A percentile compares a stretch with the other conserved stretches of the same genome.
phyloP scores from a whole-genome alignment of 2,797 vertebrate species.

The Paguma larvata region DNA sequence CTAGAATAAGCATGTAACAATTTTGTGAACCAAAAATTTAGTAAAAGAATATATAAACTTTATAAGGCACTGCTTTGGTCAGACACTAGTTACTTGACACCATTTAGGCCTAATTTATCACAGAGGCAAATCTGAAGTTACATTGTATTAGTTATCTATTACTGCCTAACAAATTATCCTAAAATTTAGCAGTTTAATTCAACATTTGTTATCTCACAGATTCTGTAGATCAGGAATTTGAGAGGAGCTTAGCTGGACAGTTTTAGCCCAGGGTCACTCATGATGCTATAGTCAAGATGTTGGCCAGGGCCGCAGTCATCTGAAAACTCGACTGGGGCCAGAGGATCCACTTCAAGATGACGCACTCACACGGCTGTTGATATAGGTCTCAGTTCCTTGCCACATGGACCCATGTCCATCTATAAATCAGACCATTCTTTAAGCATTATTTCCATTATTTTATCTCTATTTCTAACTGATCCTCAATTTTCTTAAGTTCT shows the following conservation, averaged over 20 bases:
- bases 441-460: background rate
- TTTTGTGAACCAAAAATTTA: background rate
- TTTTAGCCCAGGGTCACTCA: background rate
- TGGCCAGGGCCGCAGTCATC: background rate
- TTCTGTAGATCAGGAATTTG: background rate
- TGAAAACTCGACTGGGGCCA: background rate
- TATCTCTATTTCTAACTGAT: conserved; percentile 13
- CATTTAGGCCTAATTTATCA: background rate
- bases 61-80: background rate
- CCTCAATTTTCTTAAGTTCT: background rate
- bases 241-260: background rate
- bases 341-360: background rate
- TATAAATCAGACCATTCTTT: background rate
- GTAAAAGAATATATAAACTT: background rate
- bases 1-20: background rate
- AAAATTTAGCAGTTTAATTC: background rate
- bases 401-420: background rate
- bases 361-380: background rate
- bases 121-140: background rate
- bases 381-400: background rate
- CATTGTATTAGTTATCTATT: background rate
- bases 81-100: background rate
- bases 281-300: background rate
- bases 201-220: background rate
- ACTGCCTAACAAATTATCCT: background rate